phyloP scores from a whole-genome alignment of 1,140 invertebrate genomes.

The Pseudomyrmex dendroicus region DNA sequence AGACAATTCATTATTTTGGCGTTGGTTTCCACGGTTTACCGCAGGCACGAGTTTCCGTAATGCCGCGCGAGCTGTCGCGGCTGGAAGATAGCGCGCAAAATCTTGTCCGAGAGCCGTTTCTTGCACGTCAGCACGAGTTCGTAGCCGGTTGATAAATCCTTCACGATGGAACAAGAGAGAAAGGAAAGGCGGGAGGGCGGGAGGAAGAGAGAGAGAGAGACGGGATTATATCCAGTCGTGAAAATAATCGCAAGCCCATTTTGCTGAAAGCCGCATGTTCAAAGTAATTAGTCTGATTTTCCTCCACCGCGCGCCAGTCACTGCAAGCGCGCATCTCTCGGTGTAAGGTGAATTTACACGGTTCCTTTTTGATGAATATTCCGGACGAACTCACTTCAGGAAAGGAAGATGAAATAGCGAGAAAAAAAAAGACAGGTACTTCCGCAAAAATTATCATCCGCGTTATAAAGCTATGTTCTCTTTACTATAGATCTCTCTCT shows the following conservation, averaged over 20 bases:
- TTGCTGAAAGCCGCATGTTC: constrained; percentile 71
- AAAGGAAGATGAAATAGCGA: neutral
- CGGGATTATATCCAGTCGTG: constrained; percentile 66
- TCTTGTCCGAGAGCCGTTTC: constrained; percentile 39
- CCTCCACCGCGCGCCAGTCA: constrained; percentile 56
- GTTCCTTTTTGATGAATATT: constrained; percentile 42
- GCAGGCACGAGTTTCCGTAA: constrained; percentile 28
- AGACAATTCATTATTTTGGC: constrained; percentile 56
- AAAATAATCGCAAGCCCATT: constrained; percentile 74
- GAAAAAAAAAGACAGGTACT: neutral
- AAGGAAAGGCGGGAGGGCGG: no score
- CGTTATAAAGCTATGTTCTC: neutral
- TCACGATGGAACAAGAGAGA: constrained; percentile 30
- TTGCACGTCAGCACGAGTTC: constrained; percentile 48
- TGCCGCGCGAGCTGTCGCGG: constrained; percentile 21
- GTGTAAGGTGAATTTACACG: constrained; percentile 27
- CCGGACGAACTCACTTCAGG: neutral
- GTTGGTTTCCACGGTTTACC: constrained; percentile 38
- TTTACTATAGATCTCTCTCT: neutral
- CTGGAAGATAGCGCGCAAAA: constrained; percentile 40
- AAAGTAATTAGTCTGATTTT: constrained; percentile 74
- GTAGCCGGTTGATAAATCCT: constrained; percentile 20
- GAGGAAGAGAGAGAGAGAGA: no score
- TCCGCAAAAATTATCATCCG: constrained; percentile 11
- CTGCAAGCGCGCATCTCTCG: constrained; percentile 6